Base-by-base conservation (phyloP, 2,797 vertebrate species). In the Tokudaia muenninki region DNA sequence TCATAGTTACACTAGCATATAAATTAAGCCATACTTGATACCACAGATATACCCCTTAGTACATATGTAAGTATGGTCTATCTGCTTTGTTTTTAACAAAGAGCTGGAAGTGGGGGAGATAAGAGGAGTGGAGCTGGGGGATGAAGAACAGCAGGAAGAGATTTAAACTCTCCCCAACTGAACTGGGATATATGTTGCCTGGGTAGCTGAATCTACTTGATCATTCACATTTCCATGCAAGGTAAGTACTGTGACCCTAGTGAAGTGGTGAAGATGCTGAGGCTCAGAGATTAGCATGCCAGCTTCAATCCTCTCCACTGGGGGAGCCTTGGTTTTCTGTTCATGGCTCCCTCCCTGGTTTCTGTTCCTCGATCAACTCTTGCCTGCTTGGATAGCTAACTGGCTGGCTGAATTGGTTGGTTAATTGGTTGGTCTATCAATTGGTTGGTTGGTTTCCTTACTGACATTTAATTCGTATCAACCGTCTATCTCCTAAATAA, bases 401-500 rank as follows among this genome's bases (percentile, higher is more conserved):
- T 84, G 22, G 9, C 24, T 79, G 57, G 31, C 72, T 63, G 65
- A 37, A 41, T 94, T 16, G n/a, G 29, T 17, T 74, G 21, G 21
- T 84, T 65, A 55, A 44, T 87, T 65, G 67, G 63, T 78, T 65
- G 55, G 55, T 75, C 19, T 8, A 31, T 24, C 10, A 84, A 1
- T 24, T 77, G 19, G 7, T 44, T 86, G 59, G 41, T 75, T 72
- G 41, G 34, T 80, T 94, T 97, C 90, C 26, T 29, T 80, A 9
- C 19, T 92, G 21, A 4, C 8, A 82, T 94, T 92, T 57, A 96
- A 72, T 31, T 84, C 41, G 14, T 74, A 81, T 78, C 74, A 82
- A 65, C 24, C 50, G 47, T 91, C 50, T 74, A 50, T 78, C 93
- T 97, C 87, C 41, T 82, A 91, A 97, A 72, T 47, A 95, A 77